phyloP scores from a whole-genome alignment of 92 coral and sea anemone genomes.

The Diadumene lineata region DNA sequence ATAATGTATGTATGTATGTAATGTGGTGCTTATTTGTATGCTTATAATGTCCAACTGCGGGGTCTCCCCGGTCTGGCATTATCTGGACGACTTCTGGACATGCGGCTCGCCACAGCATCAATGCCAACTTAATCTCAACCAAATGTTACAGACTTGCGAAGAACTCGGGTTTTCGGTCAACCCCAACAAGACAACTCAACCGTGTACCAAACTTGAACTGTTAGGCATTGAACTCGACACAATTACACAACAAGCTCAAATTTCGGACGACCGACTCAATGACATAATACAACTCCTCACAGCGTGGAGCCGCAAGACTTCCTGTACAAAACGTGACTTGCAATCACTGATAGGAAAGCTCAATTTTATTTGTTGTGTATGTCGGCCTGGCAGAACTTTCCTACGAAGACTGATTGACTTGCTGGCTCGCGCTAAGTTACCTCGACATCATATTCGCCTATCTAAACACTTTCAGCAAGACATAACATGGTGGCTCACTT shows the following conservation, averaged over 20 bases:
- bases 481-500: background rate
- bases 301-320: background rate
- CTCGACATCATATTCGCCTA: background rate
- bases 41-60: too few species aligned
- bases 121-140: too few species aligned
- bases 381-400: background rate
- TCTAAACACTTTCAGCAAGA: constrained; percentile 2
- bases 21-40: too few species aligned
- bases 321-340: background rate
- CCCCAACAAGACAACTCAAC: too few species aligned
- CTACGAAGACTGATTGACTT: background rate
- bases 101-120: too few species aligned
- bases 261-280: background rate
- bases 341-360: background rate
- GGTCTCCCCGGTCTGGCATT: too few species aligned
- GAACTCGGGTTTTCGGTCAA: too few species aligned
- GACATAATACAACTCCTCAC: background rate
- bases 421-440: background rate
- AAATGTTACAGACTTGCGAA: too few species aligned
- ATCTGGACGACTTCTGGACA: too few species aligned
- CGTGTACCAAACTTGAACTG: background rate
- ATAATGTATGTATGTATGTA: too few species aligned
- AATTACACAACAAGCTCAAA: background rate
- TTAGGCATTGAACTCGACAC: background rate
- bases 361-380: background rate